Base-by-base conservation (phyloP, 92 coral and sea anemone species). In the Palythoa grandiflora region DNA sequence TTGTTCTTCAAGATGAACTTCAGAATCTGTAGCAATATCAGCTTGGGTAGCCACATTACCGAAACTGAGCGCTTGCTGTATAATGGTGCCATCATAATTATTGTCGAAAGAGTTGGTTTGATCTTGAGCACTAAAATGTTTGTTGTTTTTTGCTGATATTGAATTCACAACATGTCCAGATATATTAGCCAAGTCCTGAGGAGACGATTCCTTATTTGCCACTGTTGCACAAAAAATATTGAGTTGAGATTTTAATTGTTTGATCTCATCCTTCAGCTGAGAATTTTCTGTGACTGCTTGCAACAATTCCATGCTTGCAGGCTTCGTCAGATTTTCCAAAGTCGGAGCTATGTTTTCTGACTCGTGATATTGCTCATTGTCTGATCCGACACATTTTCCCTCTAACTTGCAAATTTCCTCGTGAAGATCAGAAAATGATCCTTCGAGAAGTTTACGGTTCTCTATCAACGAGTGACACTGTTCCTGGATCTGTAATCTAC, bases 361-460 rank as follows among this genome's bases (percentile, higher is more conserved):
- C 14, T 81, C 63, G 38, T 35, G 14, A 38, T 37, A 37, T 47
- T 28, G 5, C 15, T 66, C 73, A 13, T 54, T n/a, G 38, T 81
- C 75, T 14, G 86, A 68, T 20, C 60, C 75, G 6, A 74, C 68
- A 7, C 86, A 81, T 11, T 68, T 81, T 81, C 12, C 86, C 15
- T 66, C 86, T 17, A 47, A 37, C 61, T 21, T 81, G 19, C 75
- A 81, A 65, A 81, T 68, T 68, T 81, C 86, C 20, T 81, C 66
- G 59, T 68, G 86, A 68, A 81, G 86, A 66, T 81, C 86, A 68
- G 76, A 39, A 40, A 81, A 81, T 36, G 86, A 81, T 48, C 86
- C 86, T 11, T 81, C 86, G 3, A 81, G 74, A 12, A 54, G 86
- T 14, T 81, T 81, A 3, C 86, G 86, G 11, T 81, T 81, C 75